These are phyloP conservation scores for Anser brachyrhynchus DNA, from an alignment of 2,113 vertebrate species.

Conservation along the genomic window DNA sequence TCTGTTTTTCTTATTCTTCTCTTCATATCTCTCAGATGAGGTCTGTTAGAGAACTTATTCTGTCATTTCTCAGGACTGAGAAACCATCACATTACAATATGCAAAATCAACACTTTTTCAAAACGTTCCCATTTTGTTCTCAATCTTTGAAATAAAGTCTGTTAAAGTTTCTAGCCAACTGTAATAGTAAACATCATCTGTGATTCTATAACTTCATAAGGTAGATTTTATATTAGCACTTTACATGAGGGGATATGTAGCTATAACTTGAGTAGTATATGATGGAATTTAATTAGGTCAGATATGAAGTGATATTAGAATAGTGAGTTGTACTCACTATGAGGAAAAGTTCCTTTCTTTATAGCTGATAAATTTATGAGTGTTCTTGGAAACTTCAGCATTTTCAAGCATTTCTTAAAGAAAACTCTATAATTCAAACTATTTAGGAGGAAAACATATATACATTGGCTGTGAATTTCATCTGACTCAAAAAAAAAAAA, in stretches of 20 bases:
- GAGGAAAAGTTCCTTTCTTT: slow-evolving; percentile 4
- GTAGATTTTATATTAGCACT: slow-evolving; percentile 11
- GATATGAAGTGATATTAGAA: slow-evolving; percentile 31
- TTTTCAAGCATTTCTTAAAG: neutral
- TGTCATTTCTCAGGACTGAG: neutral
- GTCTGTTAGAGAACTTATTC: neutral
- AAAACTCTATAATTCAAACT: neutral
- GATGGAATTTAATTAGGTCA: slow-evolving; percentile 31
- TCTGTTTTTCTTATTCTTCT: neutral
- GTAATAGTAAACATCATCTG: neutral
- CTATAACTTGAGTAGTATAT: neutral
- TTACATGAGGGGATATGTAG: neutral
- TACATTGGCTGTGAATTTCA: slow-evolving; percentile 9
- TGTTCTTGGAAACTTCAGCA: neutral
- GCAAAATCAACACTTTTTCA: neutral
- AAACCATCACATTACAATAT: neutral
- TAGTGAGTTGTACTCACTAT: neutral
- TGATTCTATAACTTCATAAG: neutral
- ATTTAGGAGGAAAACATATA: neutral
- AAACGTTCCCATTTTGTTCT: neutral
- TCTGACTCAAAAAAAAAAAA: neutral
- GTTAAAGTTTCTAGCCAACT: neutral
- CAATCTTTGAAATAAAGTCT: neutral
- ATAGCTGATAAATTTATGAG: neutral
- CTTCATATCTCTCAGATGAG: neutral